Conservation (phyloP, 2,113 vertebrate species). For the Accipiter virgatus region DNA sequence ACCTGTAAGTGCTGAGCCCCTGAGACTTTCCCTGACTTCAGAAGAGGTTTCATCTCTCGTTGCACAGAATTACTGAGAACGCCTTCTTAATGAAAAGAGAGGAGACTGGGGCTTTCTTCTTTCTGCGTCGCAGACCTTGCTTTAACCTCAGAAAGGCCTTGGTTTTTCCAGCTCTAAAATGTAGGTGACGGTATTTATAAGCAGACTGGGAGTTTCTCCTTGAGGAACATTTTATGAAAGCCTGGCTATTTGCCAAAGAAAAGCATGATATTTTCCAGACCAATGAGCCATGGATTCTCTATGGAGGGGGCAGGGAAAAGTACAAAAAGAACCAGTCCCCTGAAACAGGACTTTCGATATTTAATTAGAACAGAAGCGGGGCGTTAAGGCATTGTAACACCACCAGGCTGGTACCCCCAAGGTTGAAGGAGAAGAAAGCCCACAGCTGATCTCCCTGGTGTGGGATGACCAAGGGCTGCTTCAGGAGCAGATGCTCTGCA, state of each 20-base stretch:
- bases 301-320: background rate
- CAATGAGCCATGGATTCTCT: background rate
- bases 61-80: background rate
- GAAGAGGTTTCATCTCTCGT: background rate
- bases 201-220: background rate
- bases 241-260: slow-evolving; percentile 14
- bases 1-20: background rate
- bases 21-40: slow-evolving; percentile 12
- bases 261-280: slow-evolving; percentile 20
- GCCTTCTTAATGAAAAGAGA: background rate
- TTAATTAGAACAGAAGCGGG: background rate
- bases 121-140: background rate
- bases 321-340: background rate
- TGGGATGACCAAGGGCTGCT: background rate
- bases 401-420: background rate
- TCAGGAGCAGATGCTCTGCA: background rate
- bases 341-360: background rate
- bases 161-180: background rate
- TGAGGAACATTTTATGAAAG: background rate
- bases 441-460: background rate
- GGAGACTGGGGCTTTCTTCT: background rate
- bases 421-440: background rate
- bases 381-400: background rate
- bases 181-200: background rate
- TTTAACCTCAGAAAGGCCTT: background rate